These are phyloP conservation scores for Drosophila merina DNA, from an alignment of 2,888 invertebrate genomes.

Conservation along the genomic window DNA sequence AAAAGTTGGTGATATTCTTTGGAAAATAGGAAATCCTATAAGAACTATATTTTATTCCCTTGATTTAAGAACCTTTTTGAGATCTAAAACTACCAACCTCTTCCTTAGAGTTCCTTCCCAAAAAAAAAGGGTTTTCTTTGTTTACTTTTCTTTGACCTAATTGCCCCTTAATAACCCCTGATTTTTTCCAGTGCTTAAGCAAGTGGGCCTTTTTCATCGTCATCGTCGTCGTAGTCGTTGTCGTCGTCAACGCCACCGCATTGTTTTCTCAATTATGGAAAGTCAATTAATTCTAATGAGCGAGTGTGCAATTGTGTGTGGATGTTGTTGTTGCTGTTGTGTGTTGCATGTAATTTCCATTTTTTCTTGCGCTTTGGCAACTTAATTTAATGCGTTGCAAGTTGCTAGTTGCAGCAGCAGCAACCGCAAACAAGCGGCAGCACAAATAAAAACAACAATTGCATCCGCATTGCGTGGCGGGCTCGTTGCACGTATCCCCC, in stretches of 20 bases:
- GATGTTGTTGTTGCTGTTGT: slow-evolving; percentile 19
- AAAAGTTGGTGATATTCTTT: too few species aligned
- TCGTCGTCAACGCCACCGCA: slow-evolving; percentile 71
- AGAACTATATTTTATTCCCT: too few species aligned
- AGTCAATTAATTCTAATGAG: slow-evolving; percentile 82
- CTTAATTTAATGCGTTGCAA: slow-evolving; percentile 79
- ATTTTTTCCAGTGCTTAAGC: slow-evolving; percentile 23
- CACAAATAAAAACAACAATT: slow-evolving; percentile 58
- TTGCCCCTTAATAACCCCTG: neutral
- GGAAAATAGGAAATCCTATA: too few species aligned
- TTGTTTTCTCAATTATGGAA: slow-evolving; percentile 81
- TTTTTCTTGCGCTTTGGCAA: slow-evolving; percentile 78
- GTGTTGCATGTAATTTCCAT: slow-evolving; percentile 79
- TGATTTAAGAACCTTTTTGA: too few species aligned
- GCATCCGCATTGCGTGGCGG: slow-evolving; percentile 75
- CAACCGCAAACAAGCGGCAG: slow-evolving; percentile 55
- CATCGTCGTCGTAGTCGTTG: slow-evolving; percentile 50
- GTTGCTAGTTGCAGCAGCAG: slow-evolving; percentile 42
- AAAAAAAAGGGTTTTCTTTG: neutral
- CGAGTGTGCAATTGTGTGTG: slow-evolving; percentile 29
- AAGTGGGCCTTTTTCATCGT: slow-evolving; percentile 26
- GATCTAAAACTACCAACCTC: neutral
- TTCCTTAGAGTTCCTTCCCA: neutral
- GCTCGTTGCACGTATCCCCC: slow-evolving; percentile 26
- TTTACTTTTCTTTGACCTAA: neutral